Evolutionary conservation across 2,888 invertebrate genomes (phyloP).

Genomic region (Mamestra brassicae): DNA sequence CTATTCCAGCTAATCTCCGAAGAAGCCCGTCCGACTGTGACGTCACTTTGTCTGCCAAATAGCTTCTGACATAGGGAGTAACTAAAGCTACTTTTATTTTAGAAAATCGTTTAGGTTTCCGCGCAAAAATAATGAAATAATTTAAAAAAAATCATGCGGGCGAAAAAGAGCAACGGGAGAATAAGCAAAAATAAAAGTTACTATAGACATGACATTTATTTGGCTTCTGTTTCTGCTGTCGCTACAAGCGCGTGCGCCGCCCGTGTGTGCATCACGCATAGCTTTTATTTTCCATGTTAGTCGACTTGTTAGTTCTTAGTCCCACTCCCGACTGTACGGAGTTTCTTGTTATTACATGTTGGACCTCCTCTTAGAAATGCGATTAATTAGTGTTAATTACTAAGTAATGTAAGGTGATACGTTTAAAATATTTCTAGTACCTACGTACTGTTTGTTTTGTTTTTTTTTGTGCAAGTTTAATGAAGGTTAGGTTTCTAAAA

Average conservation of each 20-base stretch:
- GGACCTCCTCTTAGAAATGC: conserved; percentile 66
- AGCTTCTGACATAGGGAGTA: no score
- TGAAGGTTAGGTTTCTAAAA: not conserved
- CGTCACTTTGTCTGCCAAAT: no score
- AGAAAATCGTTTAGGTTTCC: no score
- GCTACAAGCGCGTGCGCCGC: conserved; percentile 79
- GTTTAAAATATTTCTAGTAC: conserved; percentile 36
- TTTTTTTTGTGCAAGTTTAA: not conserved
- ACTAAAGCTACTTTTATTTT: no score
- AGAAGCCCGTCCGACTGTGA: no score
- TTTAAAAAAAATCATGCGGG: no score
- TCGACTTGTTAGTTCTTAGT: conserved; percentile 78
- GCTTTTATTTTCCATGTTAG: conserved; percentile 87
- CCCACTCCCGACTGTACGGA: conserved; percentile 63
- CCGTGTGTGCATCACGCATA: conserved; percentile 84
- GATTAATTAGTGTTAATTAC: conserved; percentile 58
- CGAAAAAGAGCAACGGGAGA: no score
- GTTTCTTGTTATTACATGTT: conserved; percentile 66
- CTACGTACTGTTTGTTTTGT: conserved; percentile 6
- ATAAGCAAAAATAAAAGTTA: not conserved
- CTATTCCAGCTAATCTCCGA: no score
- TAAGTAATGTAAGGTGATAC: conserved; percentile 29
- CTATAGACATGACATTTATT: conserved; percentile 8
- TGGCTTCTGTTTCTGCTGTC: conserved; percentile 69
- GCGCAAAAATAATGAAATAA: no score